Base-by-base conservation (phyloP, 2,797 vertebrate species). In the Silurus aristotelis region DNA sequence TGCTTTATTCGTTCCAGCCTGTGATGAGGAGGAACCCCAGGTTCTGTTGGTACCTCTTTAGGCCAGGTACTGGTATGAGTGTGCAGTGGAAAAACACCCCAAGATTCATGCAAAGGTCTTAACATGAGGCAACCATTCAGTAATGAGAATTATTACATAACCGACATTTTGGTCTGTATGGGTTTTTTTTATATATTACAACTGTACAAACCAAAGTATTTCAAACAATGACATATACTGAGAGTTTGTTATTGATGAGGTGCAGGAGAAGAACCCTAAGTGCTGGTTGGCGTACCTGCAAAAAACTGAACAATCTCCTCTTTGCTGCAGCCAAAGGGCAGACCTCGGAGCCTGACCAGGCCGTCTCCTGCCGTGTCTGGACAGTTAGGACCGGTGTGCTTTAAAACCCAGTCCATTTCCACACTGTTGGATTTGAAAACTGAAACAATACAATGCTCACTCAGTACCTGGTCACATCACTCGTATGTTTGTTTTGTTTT, bases 321-420 rank as follows among this genome's bases (percentile, higher is more conserved):
- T 94, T 99, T 99, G 96, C 98, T 99, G 96, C 98, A 99, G 90
- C 98, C 98, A 92, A 99, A 99, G 66, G 98, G 98, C 88, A 99
- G 97, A 90, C 98, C 98, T 89, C 98, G 96, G 92, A 99, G 96
- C 85, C 98, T 96, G 89, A 99, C 97, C 90, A 99, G 97, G 89
- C 98, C 98, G 89, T 99, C 98, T 90, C 98, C 98, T 90, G 96
- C 96, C 0, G 98, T 98, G 93, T 99, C 98, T 89, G 97, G 98
- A 93, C 97, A 98, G 94, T 99, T 99, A 88, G 98, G 97, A 94
- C 98, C 98, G 72, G 98, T 99, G 95, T 99, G 98, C 94, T 99
- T 99, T 96, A 99, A 95, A 92, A 99, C 98, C 98, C 98, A 99
- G 95, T 99, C 98, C 98, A 99, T 99, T 95, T 99, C 98, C 88